Base-by-base conservation (phyloP, 2,797 vertebrate species). In the Helicolenus hilgendorfi region DNA sequence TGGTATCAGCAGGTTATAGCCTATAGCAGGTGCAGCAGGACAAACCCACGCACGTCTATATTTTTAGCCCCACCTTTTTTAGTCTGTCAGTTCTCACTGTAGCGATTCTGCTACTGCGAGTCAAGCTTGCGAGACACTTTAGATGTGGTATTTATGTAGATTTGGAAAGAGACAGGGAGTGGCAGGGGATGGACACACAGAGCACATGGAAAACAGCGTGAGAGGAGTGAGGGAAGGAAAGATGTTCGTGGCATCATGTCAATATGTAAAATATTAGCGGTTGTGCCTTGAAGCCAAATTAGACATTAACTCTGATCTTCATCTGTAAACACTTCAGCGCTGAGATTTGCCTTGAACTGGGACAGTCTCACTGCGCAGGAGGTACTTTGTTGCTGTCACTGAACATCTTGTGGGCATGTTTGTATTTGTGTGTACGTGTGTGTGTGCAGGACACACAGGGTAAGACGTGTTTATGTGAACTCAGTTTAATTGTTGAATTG, bases 261-360 rank as follows among this genome's bases (percentile, higher is more conserved):
- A 70, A n/a, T 27, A 24, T 75, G 76, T 87, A 65, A 81, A 79
- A 72, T 84, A 75, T 85, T 68, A 81, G 63, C 60, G 68, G 74
- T n/a, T 33, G 41, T 27, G 69, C 60, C 69, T 88, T 69, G 62
- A 80, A 87, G 81, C 81, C 27, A 45, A 62, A 80, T 90, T 74
- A 80, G 65, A 88, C 56, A 22, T 35, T 33, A 84, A 64, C 83
- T 85, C 35, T 87, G 85, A 89, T 86, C 81, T 82, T 83, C 60
- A 81, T 87, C 60, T 79, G 64, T 73, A 80, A 79, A 75, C 62
- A 64, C 67, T 58, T 65, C 33, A 77, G 62, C 53, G 4, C 62
- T 65, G 73, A 83, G 86, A 86, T 90, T 77, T 79, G 56, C 71
- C 72, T 68, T 84, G 60, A 87, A 86, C 70, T 73, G 41, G 64